Percentiles rank a stretch among this genome's conserved stretches.
phyloP scores from a whole-genome alignment of 2,797 vertebrate genomes.

The Syngnathus acus region DNA sequence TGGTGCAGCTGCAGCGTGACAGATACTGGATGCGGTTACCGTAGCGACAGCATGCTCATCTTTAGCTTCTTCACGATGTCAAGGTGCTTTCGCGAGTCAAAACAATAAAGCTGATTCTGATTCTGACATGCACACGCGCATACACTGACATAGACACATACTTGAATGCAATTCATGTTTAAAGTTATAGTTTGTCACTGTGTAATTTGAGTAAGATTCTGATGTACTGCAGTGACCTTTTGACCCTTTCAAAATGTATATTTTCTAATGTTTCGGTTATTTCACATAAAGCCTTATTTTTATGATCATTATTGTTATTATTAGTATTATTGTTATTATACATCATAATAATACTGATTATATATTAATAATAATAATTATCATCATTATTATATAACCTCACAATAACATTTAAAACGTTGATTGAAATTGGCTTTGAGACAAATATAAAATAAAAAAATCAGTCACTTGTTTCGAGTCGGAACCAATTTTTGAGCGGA shows the following conservation, averaged over 20 bases:
- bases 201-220: not conserved
- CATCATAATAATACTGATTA: no score
- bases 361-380: no score
- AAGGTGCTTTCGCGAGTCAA: not conserved
- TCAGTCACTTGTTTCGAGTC: not conserved
- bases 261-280: not conserved
- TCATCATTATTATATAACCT: not conserved
- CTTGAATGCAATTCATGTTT: not conserved
- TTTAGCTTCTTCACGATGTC: not conserved
- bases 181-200: not conserved
- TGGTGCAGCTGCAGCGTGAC: not conserved
- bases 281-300: not conserved
- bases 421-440: not conserved
- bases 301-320: no score
- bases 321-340: no score
- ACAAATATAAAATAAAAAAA: not conserved
- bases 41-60: not conserved
- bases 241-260: not conserved
- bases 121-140: not conserved
- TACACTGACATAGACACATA: not conserved
- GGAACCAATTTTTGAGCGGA: not conserved
- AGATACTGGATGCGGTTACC: not conserved
- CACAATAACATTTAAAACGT: not conserved
- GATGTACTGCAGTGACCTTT: not conserved
- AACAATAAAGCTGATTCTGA: not conserved